These are phyloP conservation scores for Turdus rufiventris DNA, from an alignment of 2,113 vertebrate genomes.

Conservation along the genomic window DNA sequence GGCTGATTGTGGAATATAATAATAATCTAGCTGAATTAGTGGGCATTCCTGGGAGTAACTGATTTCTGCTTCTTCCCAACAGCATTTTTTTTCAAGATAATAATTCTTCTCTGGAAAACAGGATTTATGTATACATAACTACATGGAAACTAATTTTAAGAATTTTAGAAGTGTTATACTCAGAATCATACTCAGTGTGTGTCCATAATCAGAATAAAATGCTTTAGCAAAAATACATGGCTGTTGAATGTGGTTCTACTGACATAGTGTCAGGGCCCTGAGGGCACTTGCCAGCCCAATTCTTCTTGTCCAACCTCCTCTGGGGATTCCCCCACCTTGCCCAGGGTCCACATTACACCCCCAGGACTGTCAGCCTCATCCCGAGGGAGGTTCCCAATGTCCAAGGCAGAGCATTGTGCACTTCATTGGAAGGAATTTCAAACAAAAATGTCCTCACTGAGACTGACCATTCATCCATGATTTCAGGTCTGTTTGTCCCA, in stretches of 20 bases:
- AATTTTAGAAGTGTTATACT: background rate
- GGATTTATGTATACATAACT: background rate
- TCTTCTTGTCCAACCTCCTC: background rate
- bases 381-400: background rate
- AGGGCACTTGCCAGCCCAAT: background rate
- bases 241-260: background rate
- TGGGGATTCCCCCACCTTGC: background rate
- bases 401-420: background rate
- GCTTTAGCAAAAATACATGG: background rate
- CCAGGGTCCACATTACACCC: background rate
- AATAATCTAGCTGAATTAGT: constrained; percentile 43
- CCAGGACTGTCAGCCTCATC: background rate
- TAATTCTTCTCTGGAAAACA: background rate
- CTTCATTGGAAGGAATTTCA: background rate
- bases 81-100: background rate
- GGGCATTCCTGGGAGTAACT: constrained; percentile 28
- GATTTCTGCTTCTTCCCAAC: constrained; percentile 18
- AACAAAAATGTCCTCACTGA: background rate
- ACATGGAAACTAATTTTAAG: background rate
- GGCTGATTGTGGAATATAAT: constrained; percentile 25
- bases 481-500: background rate
- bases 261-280: no score
- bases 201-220: background rate
- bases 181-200: background rate
- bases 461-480: background rate